Conservation (phyloP, 2,113 vertebrate species). For the Caretta caretta region DNA sequence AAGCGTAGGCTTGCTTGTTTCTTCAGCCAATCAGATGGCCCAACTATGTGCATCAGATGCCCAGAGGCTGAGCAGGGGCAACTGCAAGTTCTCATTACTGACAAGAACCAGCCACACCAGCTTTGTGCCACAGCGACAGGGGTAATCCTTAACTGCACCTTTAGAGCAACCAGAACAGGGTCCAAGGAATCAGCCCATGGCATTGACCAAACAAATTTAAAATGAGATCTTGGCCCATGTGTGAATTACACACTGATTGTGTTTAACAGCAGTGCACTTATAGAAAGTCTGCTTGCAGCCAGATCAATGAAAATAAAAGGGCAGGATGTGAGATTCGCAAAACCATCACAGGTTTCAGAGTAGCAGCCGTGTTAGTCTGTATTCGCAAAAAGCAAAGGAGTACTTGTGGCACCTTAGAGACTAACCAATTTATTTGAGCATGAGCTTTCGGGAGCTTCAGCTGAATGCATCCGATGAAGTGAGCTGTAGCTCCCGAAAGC, state of each 20-base stretch:
- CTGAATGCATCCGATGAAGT: too few species aligned
- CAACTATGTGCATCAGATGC: neutral
- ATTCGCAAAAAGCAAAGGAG: too few species aligned
- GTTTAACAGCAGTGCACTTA: neutral
- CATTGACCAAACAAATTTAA: neutral
- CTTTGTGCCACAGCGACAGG: neutral
- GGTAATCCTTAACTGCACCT: neutral
- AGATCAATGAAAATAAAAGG: neutral
- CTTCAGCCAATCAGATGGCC: neutral
- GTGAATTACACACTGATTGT: neutral
- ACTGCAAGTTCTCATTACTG: neutral
- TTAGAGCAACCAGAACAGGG: neutral
- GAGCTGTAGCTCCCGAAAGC: too few species aligned
- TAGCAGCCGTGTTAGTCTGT: too few species aligned
- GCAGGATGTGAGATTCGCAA: neutral
- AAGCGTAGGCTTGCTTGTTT: neutral
- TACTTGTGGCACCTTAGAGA: too few species aligned
- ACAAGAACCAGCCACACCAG: neutral
- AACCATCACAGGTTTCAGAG: neutral
- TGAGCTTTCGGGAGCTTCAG: too few species aligned
- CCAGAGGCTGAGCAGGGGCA: neutral
- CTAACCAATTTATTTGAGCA: too few species aligned
- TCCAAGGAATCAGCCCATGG: neutral
- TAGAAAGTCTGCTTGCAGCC: neutral
- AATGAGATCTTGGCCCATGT: accelerated